These are phyloP conservation scores for Actenoides lindsayi DNA, from an alignment of 2,113 vertebrate species.

Conservation along the genomic window DNA sequence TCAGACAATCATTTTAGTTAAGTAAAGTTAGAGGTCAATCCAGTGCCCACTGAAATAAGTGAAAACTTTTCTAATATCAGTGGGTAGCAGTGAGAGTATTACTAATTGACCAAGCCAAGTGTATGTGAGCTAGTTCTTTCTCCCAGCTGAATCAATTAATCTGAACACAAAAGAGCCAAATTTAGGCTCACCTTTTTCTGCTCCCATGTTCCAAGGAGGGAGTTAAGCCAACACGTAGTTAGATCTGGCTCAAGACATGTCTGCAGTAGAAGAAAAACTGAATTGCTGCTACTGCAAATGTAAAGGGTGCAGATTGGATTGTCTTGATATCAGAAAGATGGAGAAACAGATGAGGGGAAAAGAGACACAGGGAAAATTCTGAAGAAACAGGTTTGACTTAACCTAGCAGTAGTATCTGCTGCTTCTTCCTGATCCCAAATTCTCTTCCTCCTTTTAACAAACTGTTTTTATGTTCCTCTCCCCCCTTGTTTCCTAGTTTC, in stretches of 20 bases:
- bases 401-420: background rate
- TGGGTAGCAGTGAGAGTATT: background rate
- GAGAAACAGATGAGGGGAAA: background rate
- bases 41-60: background rate
- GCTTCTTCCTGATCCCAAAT: background rate
- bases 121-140: background rate
- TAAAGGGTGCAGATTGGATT: background rate
- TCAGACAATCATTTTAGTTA: background rate
- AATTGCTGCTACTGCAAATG: background rate
- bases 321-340: background rate
- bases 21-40: background rate
- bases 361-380: background rate
- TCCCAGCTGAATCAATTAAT: background rate
- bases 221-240: background rate
- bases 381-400: background rate
- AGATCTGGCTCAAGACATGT: background rate
- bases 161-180: background rate
- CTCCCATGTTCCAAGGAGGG: background rate
- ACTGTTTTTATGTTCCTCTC: rapidly evolving
- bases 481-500: background rate
- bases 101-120: background rate
- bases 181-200: background rate
- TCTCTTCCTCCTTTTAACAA: background rate
- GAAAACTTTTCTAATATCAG: background rate
- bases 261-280: background rate